These are phyloP conservation scores for Scotopteryx bipunctaria DNA, from an alignment of 2,888 invertebrate species.

Conservation along the genomic window DNA sequence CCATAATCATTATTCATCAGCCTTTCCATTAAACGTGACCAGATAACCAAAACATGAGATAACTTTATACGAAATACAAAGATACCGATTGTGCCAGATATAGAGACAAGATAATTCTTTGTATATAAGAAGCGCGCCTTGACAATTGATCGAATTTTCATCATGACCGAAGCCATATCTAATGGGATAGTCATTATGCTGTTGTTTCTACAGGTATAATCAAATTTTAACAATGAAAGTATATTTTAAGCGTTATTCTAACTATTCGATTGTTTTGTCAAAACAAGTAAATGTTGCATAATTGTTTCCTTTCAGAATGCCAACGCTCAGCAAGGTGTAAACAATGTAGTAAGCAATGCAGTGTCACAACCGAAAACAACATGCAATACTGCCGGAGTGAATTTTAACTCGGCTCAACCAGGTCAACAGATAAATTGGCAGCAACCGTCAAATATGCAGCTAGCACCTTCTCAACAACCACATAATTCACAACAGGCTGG, in stretches of 20 bases:
- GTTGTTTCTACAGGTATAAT: slow-evolving; percentile 46
- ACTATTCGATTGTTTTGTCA: slow-evolving; percentile 10
- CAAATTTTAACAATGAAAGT: background rate
- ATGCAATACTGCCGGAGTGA: slow-evolving; percentile 24
- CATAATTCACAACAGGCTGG: slow-evolving; percentile 30
- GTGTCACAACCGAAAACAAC: slow-evolving; percentile 14
- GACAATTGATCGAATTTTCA: slow-evolving; percentile 53
- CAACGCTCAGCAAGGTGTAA: slow-evolving; percentile 24
- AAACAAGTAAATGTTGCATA: slow-evolving; percentile 1
- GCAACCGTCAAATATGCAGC: slow-evolving; percentile 42
- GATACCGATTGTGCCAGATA: slow-evolving; percentile 50
- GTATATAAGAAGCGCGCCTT: slow-evolving; percentile 52
- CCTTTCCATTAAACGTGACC: slow-evolving; percentile 46
- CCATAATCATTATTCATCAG: slow-evolving; percentile 41
- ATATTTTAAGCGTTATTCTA: background rate
- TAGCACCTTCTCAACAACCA: slow-evolving; percentile 26
- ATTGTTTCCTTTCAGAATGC: slow-evolving; percentile 26
- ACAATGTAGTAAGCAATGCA: slow-evolving; percentile 17
- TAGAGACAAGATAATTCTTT: slow-evolving; percentile 51
- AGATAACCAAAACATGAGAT: slow-evolving; percentile 49
- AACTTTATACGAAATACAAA: slow-evolving; percentile 39
- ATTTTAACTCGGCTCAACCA: slow-evolving; percentile 32
- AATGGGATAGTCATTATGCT: slow-evolving; percentile 49
- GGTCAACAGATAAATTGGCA: slow-evolving; percentile 42
- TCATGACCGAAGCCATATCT: slow-evolving; percentile 57